Evolutionary conservation across 2,113 vertebrate genomes (phyloP).

Genomic region (Paradoxurus hermaphroditus): DNA sequence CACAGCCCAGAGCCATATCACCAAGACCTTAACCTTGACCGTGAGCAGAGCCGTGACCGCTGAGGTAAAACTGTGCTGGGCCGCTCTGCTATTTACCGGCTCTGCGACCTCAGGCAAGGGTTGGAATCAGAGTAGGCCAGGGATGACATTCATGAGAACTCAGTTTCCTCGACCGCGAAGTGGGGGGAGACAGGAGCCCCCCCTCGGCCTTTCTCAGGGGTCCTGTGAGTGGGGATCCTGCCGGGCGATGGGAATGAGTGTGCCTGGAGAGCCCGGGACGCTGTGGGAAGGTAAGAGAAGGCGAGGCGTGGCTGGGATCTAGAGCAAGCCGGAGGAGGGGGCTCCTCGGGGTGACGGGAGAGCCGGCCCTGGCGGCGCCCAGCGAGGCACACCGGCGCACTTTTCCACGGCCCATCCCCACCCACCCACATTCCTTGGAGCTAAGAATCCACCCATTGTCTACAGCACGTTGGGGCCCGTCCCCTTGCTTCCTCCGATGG

Average conservation of each 20-base stretch:
- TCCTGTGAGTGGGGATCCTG: neutral
- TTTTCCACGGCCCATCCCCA: neutral
- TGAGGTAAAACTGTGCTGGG: neutral
- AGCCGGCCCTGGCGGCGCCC: neutral
- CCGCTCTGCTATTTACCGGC: neutral
- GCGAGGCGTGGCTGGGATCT: neutral
- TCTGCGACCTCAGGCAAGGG: neutral
- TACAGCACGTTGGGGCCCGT: neutral
- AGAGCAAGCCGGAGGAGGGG: neutral
- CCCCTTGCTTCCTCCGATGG: neutral
- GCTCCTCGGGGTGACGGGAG: fast-evolving
- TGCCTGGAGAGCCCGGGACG: no score
- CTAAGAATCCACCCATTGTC: neutral
- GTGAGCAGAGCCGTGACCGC: neutral
- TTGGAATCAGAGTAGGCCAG: neutral
- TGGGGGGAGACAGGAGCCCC: neutral
- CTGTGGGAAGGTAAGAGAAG: neutral
- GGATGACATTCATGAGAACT: no score
- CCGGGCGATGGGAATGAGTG: fast-evolving
- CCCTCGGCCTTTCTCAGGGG: neutral
- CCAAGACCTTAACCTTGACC: neutral
- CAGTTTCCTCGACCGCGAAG: neutral
- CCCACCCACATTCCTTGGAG: neutral
- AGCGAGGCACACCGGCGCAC: neutral
- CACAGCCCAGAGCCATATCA: neutral